A percentile compares a stretch with the other conserved stretches of the same genome.
phyloP scores from a whole-genome alignment of 2,797 vertebrate species.

The Cacajao melanocephalus region DNA sequence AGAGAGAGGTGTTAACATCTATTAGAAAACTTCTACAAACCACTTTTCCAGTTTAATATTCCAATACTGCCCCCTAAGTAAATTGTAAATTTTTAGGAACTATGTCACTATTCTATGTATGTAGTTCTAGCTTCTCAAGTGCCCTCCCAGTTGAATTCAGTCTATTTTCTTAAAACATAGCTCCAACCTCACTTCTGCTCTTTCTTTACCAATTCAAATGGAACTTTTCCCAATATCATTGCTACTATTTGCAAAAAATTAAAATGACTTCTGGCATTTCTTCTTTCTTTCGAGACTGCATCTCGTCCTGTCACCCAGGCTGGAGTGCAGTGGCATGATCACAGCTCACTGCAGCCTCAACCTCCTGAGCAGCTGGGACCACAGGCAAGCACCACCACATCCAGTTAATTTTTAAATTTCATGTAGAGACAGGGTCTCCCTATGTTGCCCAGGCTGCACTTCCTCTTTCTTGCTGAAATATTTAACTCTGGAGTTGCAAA shows the following conservation, averaged over 20 bases:
- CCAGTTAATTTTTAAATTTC: neutral
- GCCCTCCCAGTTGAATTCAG: neutral
- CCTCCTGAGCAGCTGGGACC: neutral
- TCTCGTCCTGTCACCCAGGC: neutral
- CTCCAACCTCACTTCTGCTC: neutral
- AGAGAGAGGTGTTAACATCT: neutral
- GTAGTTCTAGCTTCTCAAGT: neutral
- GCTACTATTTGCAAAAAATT: neutral
- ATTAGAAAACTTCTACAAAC: slow-evolving; percentile 5
- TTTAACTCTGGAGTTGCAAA: slow-evolving; percentile 1
- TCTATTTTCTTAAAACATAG: neutral
- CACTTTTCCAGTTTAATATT: neutral
- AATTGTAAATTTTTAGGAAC: neutral
- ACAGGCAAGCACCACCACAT: neutral
- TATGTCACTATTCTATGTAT: neutral
- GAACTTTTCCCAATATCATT: neutral
- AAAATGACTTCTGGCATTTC: neutral
- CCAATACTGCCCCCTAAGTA: neutral
- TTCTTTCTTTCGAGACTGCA: neutral
- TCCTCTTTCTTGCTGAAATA: slow-evolving; percentile 36
- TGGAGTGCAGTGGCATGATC: neutral
- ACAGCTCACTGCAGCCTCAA: neutral
- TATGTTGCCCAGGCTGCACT: neutral
- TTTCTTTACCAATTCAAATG: slow-evolving; percentile 14
- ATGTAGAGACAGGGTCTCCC: neutral